Conservation (phyloP, 2,888 invertebrate species). For the Aphidoletes aphidimyza region DNA sequence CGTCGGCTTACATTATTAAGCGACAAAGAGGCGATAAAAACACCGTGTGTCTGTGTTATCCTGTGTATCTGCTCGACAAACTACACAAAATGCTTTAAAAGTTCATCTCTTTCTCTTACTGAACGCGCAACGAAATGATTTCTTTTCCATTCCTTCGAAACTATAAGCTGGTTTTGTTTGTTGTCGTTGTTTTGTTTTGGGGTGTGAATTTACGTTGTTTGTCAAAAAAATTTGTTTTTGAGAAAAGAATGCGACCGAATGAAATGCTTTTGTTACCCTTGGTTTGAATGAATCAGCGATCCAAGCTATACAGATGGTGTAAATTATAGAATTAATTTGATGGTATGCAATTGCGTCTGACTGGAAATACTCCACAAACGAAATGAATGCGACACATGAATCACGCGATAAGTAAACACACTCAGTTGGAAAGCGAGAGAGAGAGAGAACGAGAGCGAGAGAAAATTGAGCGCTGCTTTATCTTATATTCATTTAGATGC, state of each 20-base stretch:
- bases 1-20: conserved; percentile 33
- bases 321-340: conserved; percentile 22
- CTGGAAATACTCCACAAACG: background rate
- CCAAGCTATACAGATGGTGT: background rate
- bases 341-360: conserved; percentile 9
- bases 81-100: background rate
- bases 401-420: conserved; percentile 21
- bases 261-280: too few species aligned
- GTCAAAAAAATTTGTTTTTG: background rate
- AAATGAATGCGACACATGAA: conserved; percentile 18
- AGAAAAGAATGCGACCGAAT: background rate
- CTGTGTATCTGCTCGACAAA: background rate
- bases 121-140: background rate
- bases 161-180: background rate
- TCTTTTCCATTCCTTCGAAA: background rate
- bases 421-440: too few species aligned
- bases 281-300: background rate
- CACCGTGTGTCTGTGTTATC: background rate
- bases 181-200: too few species aligned
- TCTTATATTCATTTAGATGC: too few species aligned
- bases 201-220: background rate
- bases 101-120: background rate
- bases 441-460: too few species aligned
- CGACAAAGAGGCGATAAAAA: conserved; percentile 28
- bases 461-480: too few species aligned